phyloP scores from a whole-genome alignment of 2,888 invertebrate genomes.

The Pegoplata infirma region DNA sequence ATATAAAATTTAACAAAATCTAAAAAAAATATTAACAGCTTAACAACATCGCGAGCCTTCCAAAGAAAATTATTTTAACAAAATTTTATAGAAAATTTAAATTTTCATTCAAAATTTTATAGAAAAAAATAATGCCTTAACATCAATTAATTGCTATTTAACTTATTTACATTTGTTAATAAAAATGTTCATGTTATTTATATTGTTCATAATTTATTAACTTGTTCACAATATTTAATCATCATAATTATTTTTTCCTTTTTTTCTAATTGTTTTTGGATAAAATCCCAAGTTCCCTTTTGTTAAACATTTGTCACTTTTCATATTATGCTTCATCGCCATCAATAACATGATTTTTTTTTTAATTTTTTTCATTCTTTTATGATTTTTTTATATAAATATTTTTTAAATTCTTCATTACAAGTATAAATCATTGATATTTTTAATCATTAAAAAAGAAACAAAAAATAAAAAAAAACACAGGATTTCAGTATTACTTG shows the following conservation, averaged over 20 bases:
- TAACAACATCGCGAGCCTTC: neutral
- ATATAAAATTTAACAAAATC: neutral
- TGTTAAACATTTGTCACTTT: neutral
- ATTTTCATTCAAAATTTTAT: neutral
- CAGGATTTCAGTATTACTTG: constrained; percentile 57
- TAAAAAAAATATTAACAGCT: neutral
- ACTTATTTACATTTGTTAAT: neutral
- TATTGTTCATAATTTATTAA: neutral
- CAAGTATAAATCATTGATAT: neutral
- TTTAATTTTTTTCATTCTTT: neutral
- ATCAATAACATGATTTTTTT: neutral
- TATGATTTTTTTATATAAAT: no score
- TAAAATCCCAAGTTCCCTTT: neutral
- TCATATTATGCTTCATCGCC: neutral
- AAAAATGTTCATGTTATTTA: neutral
- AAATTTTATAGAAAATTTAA: neutral
- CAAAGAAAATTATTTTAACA: neutral
- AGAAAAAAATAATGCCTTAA: neutral
- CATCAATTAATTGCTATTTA: neutral
- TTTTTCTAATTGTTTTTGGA: no score
- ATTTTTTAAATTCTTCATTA: no score
- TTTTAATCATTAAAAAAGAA: neutral
- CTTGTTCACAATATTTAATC: neutral
- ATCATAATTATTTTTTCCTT: neutral
- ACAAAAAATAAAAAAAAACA: neutral